These are phyloP conservation scores for Agrochola lota DNA, from an alignment of 2,888 invertebrate genomes.

Conservation along the genomic window DNA sequence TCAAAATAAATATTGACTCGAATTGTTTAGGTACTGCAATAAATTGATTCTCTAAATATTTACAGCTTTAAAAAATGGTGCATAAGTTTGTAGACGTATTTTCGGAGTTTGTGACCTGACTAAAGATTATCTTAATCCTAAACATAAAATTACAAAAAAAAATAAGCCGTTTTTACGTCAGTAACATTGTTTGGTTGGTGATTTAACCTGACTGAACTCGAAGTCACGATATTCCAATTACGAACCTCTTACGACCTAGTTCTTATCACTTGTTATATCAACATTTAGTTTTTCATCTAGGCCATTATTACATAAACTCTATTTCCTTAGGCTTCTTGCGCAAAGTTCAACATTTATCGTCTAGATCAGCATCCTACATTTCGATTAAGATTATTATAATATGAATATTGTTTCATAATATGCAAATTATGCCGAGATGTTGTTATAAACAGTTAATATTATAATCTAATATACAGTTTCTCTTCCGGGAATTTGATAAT, in stretches of 20 bases:
- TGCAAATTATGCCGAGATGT: not conserved
- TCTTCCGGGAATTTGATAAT: not conserved
- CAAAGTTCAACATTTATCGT: slow-evolving; percentile 46
- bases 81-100: not conserved
- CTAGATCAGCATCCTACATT: slow-evolving; percentile 28
- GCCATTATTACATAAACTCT: slow-evolving; percentile 45
- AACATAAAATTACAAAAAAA: not conserved
- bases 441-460: no score
- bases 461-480: not conserved
- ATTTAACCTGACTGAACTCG: slow-evolving; percentile 13
- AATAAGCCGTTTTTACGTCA: not conserved
- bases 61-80: not conserved
- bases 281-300: slow-evolving; percentile 35
- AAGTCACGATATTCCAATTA: slow-evolving; percentile 24
- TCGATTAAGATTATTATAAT: not conserved
- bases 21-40: not conserved
- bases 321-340: slow-evolving; percentile 41
- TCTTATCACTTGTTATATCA: slow-evolving; percentile 45
- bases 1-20: not conserved
- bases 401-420: not conserved
- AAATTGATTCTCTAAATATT: not conserved
- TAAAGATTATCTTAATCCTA: not conserved
- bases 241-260: slow-evolving; percentile 22
- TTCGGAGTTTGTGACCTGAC: not conserved
- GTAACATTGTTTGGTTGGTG: not conserved